Evolutionary conservation across 2,797 vertebrate species (phyloP).

Genomic region (Apogon hyalosoma): DNA sequence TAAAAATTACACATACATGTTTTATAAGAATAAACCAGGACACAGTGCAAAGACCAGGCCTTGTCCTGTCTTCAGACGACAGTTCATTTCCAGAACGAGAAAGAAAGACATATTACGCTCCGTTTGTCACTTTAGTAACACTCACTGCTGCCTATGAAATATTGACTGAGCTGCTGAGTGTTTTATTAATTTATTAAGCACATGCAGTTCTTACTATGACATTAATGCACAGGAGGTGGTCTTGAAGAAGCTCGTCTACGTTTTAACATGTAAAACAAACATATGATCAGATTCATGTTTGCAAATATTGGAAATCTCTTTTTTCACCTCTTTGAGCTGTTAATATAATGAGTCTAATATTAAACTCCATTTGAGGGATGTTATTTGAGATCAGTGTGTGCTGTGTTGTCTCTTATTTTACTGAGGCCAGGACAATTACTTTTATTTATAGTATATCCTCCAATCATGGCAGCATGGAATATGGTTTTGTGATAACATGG

Average conservation of each 20-base stretch:
- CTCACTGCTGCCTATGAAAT: constrained; percentile 60
- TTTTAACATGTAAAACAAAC: background rate
- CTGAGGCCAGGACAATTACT: background rate
- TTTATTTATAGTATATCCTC: background rate
- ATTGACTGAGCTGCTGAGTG: constrained; percentile 61
- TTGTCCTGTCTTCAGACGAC: background rate
- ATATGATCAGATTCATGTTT: too few relatives aligned
- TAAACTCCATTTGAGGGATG: too few relatives aligned
- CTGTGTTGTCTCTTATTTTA: background rate
- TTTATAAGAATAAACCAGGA: constrained; percentile 12
- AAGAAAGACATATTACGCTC: constrained; percentile 44
- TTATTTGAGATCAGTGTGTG: background rate
- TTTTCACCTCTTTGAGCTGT: too few relatives aligned
- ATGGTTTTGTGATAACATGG: background rate
- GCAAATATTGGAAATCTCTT: too few relatives aligned
- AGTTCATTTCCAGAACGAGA: constrained; percentile 12
- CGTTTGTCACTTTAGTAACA: constrained; percentile 55
- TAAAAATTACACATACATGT: background rate
- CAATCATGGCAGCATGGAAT: background rate
- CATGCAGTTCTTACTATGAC: background rate
- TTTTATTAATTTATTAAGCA: constrained; percentile 60
- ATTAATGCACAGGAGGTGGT: constrained; percentile 16
- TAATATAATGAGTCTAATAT: too few relatives aligned
- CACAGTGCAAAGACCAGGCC: background rate
- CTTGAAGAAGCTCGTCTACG: background rate